phyloP scores from a whole-genome alignment of 2,797 vertebrate species.

The Sebastes steindachneri region DNA sequence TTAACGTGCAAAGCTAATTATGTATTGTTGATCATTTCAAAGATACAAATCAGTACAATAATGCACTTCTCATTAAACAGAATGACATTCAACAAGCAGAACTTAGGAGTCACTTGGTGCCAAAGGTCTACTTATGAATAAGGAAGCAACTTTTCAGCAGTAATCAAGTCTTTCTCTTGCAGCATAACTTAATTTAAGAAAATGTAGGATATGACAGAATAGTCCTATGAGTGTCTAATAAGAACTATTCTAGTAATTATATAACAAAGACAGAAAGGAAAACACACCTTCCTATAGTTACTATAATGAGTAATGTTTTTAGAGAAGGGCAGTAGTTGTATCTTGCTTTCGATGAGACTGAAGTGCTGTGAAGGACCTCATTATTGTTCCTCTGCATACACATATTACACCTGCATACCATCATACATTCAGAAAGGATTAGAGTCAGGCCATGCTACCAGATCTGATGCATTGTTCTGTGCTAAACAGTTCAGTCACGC shows the following conservation, averaged over 20 bases:
- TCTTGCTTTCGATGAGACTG: not conserved
- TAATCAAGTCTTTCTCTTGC: not conserved
- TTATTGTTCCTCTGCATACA: no score
- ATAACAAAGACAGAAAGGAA: not conserved
- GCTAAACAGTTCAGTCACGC: not conserved
- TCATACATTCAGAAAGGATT: no score
- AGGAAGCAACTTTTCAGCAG: not conserved
- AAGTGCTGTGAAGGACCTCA: not conserved
- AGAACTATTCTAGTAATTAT: not conserved
- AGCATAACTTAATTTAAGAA: not conserved
- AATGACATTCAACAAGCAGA: not conserved
- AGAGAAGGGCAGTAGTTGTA: not conserved
- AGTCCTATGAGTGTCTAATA: not conserved
- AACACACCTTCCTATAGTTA: not conserved
- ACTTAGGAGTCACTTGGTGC: not conserved
- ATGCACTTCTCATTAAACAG: not conserved
- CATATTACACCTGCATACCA: not conserved
- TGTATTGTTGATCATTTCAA: not conserved
- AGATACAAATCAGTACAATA: not conserved
- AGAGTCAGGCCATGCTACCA: no score
- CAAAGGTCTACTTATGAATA: not conserved
- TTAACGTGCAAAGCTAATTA: not conserved
- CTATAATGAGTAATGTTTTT: not conserved
- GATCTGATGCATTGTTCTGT: not conserved
- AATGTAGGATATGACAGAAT: not conserved